Conservation (phyloP, 2,113 vertebrate genomes). For the Heterotis niloticus region DNA sequence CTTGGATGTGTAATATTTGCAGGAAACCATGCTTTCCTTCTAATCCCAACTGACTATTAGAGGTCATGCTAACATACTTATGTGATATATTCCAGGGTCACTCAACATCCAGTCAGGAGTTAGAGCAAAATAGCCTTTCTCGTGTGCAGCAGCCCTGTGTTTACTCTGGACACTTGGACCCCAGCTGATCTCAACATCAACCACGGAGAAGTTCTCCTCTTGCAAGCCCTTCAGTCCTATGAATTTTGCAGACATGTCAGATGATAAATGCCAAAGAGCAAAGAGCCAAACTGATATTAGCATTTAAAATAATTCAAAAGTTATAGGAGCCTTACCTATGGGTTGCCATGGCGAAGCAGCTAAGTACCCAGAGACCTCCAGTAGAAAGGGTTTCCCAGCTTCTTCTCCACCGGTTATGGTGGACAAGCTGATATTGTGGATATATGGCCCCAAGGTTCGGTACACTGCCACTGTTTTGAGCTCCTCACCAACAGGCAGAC, state of each 20-base stretch:
- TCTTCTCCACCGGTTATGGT: constrained; percentile 34
- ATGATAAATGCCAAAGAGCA: neutral
- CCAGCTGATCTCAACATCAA: constrained; percentile 36
- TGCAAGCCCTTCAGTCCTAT: constrained; percentile 30
- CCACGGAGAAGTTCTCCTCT: constrained; percentile 23
- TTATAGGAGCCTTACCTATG: constrained; percentile 45
- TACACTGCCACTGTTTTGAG: constrained; percentile 36
- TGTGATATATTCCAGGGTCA: constrained; percentile 35
- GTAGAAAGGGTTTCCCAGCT: constrained; percentile 39
- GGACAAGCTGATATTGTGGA: constrained; percentile 36
- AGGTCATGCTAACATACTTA: constrained; percentile 36
- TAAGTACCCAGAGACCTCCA: constrained; percentile 49
- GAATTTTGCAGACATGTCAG: neutral
- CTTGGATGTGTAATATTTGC: neutral
- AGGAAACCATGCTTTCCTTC: neutral
- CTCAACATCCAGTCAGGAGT: constrained; percentile 28
- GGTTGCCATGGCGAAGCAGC: constrained; percentile 35
- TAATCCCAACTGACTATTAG: neutral
- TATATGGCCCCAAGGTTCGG: constrained; percentile 46
- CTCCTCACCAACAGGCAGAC: constrained; percentile 38
- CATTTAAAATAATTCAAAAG: neutral
- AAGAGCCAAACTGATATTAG: neutral
- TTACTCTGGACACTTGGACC: constrained; percentile 44
- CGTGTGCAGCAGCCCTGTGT: constrained; percentile 35
- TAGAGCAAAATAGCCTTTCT: constrained; percentile 38